Percentiles rank a stretch among this genome's conserved stretches.
Evolutionary conservation across 1,140 invertebrate genomes (phyloP).

Genomic region (Micrasema minimum): DNA sequence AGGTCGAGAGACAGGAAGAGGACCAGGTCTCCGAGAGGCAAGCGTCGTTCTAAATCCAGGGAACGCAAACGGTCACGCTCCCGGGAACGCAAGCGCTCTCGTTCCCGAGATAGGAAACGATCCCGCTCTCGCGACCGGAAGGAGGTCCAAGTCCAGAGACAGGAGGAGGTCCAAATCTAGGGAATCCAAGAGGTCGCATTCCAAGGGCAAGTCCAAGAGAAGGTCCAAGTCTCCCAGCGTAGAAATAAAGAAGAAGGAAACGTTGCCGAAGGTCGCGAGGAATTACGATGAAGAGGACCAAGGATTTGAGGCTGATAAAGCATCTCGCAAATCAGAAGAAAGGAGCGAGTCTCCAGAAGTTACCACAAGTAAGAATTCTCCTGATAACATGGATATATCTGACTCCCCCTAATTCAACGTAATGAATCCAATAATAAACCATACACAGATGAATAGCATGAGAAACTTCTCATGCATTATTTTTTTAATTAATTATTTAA

Average conservation of each 20-base stretch:
- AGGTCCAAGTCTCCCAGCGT: constrained; percentile 48
- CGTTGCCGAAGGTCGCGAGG: constrained; percentile 42
- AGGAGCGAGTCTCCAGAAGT: constrained; percentile 57
- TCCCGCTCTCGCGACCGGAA: constrained; percentile 61
- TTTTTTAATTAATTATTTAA: too few species aligned
- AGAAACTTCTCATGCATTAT: too few species aligned
- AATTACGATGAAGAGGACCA: constrained; percentile 51
- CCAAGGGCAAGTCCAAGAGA: constrained; percentile 55
- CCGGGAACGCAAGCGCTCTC: constrained; percentile 60
- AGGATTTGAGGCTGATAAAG: constrained; percentile 57
- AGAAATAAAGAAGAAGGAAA: constrained; percentile 41
- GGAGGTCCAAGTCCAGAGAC: constrained; percentile 61
- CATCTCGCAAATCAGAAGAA: constrained; percentile 61
- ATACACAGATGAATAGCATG: too few species aligned
- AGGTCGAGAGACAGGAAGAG: constrained; percentile 59
- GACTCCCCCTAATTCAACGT: constrained; percentile 62
- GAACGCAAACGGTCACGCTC: constrained; percentile 64
- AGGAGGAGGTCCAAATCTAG: constrained; percentile 61
- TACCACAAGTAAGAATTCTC: constrained; percentile 58
- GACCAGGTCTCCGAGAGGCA: constrained; percentile 59
- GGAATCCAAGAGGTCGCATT: constrained; percentile 60
- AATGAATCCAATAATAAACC: too few species aligned
- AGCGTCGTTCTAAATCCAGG: constrained; percentile 59
- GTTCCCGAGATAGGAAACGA: constrained; percentile 60
- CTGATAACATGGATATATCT: constrained; percentile 67